These are phyloP conservation scores for Periophthalmus magnuspinnatus DNA, from an alignment of 2,797 vertebrate genomes.

Conservation along the genomic window DNA sequence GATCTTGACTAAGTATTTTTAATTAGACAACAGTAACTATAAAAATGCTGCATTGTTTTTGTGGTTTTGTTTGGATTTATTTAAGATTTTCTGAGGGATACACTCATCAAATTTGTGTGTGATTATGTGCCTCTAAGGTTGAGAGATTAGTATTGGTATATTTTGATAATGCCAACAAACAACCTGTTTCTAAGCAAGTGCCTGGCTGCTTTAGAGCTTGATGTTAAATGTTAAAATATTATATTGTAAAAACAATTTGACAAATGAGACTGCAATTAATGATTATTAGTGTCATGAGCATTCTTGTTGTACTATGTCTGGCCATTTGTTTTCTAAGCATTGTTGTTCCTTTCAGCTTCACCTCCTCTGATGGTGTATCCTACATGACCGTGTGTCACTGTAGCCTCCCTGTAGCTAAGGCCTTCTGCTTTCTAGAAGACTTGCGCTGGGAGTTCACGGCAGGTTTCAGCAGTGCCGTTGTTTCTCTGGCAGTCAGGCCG, in stretches of 20 bases:
- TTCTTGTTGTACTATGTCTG: slow-evolving; percentile 35
- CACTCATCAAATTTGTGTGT: too few species aligned
- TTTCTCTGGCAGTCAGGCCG: slow-evolving; percentile 86
- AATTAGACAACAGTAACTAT: too few species aligned
- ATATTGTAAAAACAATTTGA: neutral
- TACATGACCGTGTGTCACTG: slow-evolving; percentile 90
- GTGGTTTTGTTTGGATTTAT: too few species aligned
- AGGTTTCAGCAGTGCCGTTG: slow-evolving; percentile 77
- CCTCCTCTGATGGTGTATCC: slow-evolving; percentile 85
- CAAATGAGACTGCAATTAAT: neutral
- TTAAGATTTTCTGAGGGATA: too few species aligned
- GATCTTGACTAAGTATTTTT: neutral
- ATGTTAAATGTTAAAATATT: neutral
- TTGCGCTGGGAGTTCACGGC: slow-evolving; percentile 90
- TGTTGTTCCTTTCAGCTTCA: slow-evolving; percentile 79
- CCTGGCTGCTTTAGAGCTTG: neutral
- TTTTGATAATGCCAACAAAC: neutral
- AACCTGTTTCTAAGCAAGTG: neutral
- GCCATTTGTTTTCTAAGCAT: slow-evolving; percentile 67
- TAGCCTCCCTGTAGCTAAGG: slow-evolving; percentile 85
- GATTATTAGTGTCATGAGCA: slow-evolving; percentile 4
- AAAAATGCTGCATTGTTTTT: too few species aligned
- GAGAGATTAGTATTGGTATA: neutral
- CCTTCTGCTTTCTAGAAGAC: slow-evolving; percentile 96
- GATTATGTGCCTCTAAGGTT: too few species aligned